Conservation (phyloP, 2,888 invertebrate genomes). For the Omphaloscelis lunosa region DNA sequence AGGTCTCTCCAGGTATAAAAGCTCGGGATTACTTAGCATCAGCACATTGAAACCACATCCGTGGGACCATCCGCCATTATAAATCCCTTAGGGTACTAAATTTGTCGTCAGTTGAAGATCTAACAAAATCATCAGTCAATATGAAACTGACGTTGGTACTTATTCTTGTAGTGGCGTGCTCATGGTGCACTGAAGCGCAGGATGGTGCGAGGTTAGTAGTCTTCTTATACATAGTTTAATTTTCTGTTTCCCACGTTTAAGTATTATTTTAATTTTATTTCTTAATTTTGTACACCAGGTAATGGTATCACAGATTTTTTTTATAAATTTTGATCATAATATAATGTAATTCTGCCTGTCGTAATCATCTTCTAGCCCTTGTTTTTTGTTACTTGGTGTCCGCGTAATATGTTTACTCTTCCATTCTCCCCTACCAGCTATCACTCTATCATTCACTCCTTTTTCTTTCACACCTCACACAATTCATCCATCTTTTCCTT, state of each 20-base stretch:
- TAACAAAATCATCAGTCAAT: constrained; percentile 3
- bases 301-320: not conserved
- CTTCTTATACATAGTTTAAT: not conserved
- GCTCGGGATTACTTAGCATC: not conserved
- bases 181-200: constrained; percentile 34
- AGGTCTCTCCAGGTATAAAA: constrained; percentile 45
- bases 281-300: not conserved
- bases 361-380: no score
- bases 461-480: no score
- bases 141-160: constrained; percentile 49
- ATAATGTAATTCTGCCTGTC: not conserved
- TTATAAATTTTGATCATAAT: not conserved
- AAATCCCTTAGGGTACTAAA: not conserved
- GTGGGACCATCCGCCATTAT: constrained; percentile 1
- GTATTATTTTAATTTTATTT: not conserved
- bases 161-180: constrained; percentile 25
- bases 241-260: not conserved
- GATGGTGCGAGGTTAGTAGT: constrained; percentile 24
- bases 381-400: not conserved
- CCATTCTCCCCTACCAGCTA: not conserved
- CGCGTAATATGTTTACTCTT: not conserved
- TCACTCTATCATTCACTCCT: not conserved
- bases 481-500: not conserved
- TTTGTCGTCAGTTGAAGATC: constrained; percentile 2
- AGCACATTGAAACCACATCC: constrained; percentile 35